phyloP scores from a whole-genome alignment of 1,140 invertebrate species.

The Lethocerus indicus region DNA sequence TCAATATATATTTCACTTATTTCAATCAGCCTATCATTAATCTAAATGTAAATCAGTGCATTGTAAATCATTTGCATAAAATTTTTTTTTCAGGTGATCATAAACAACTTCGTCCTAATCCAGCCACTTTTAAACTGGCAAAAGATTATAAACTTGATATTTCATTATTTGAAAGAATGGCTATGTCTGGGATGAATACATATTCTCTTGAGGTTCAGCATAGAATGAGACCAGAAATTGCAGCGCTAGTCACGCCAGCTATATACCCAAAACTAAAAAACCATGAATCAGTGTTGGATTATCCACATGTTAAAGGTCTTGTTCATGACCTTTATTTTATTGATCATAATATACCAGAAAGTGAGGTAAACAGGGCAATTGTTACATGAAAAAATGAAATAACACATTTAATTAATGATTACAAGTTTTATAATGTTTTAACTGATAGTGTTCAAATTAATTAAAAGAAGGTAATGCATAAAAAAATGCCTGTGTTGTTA shows the following conservation, averaged over 20 bases:
- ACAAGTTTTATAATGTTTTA: no score
- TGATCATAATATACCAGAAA: constrained; percentile 24
- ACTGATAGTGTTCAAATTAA: no score
- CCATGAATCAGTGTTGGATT: constrained; percentile 20
- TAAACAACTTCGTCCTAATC: constrained; percentile 49
- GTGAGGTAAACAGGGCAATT: constrained; percentile 22
- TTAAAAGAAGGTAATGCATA: no score
- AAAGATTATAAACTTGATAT: constrained; percentile 36
- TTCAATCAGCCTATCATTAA: neutral
- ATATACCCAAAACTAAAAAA: constrained; percentile 39
- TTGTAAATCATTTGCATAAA: neutral
- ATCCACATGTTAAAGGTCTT: neutral
- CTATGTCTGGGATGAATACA: constrained; percentile 35
- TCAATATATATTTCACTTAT: neutral
- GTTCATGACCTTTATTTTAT: neutral
- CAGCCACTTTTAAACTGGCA: constrained; percentile 35
- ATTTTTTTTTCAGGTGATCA: constrained; percentile 41
- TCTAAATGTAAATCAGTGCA: neutral
- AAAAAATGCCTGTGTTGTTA: no score
- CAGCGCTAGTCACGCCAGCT: constrained; percentile 34
- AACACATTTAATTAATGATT: no score
- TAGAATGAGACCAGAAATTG: constrained; percentile 44
- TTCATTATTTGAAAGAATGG: constrained; percentile 36
- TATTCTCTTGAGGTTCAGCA: constrained; percentile 36
- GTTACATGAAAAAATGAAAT: no score